Conservation (phyloP, 2,113 vertebrate genomes). For the Pelmatolapia mariae region DNA sequence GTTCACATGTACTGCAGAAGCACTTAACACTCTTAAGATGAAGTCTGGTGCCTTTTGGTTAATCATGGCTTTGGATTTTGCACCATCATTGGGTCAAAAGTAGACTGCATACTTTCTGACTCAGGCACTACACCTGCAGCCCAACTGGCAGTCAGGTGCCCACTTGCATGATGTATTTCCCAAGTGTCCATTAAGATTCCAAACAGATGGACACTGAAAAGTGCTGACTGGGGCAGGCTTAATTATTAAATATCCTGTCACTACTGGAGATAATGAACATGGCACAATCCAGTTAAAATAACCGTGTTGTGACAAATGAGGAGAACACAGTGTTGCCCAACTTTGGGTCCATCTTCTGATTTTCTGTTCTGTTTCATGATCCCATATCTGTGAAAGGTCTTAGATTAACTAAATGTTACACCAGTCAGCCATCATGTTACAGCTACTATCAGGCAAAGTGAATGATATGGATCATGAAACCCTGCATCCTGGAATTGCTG, state of each 20-base stretch:
- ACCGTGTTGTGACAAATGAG: not conserved
- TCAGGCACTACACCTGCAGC: not conserved
- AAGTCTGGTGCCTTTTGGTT: not conserved
- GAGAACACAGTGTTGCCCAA: not conserved
- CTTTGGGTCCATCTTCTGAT: not conserved
- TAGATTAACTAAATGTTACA: not conserved
- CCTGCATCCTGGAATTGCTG: not conserved
- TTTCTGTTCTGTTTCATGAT: not conserved
- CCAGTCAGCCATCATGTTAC: not conserved
- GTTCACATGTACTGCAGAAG: not conserved
- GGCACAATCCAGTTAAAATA: not conserved
- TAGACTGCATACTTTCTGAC: not conserved
- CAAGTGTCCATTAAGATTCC: not conserved
- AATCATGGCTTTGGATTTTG: not conserved
- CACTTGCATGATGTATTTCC: not conserved
- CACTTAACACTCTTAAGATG: not conserved
- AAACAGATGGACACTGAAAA: not conserved
- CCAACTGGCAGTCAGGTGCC: not conserved
- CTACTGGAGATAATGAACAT: not conserved
- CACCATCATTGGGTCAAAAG: not conserved
- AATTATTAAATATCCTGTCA: not conserved
- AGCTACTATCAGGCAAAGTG: not conserved
- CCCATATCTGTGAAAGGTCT: not conserved
- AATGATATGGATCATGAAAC: not conserved
- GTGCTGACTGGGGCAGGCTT: not conserved